Evolutionary conservation across 2,113 vertebrate species (phyloP).

Genomic region (Phaethon lepturus): DNA sequence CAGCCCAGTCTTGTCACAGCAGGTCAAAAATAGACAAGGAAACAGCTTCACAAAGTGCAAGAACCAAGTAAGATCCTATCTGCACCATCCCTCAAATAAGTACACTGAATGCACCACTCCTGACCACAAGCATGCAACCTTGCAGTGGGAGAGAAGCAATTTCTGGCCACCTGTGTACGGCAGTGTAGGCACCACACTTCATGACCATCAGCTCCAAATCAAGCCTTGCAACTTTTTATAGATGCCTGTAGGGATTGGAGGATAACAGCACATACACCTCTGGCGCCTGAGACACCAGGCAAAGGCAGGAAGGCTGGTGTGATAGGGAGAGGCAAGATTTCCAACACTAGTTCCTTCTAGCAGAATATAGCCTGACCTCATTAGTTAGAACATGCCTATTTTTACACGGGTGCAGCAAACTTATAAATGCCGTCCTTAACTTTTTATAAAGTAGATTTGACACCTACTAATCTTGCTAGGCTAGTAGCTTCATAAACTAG

Average conservation of each 20-base stretch:
- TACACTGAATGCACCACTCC: neutral
- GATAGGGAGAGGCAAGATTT: neutral
- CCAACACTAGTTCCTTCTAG: neutral
- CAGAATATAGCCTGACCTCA: neutral
- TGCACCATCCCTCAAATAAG: neutral
- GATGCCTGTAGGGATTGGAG: neutral
- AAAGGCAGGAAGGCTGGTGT: neutral
- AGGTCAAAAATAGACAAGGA: neutral
- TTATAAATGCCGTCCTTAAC: neutral
- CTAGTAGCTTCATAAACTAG: neutral
- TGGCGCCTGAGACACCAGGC: neutral
- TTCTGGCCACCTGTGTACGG: neutral
- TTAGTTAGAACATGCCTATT: neutral
- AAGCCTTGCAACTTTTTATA: neutral
- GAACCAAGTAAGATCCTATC: neutral
- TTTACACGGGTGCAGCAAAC: neutral
- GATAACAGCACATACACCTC: neutral
- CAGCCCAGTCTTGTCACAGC: neutral
- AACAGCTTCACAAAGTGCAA: neutral
- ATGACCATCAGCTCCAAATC: neutral
- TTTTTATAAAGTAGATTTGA: neutral
- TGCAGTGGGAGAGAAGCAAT: neutral
- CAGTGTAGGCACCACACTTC: neutral
- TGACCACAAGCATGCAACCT: neutral
- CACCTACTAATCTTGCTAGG: neutral